Evolutionary conservation across 2,113 vertebrate species (phyloP), one percentile per base, ranked within the genome.

Genomic region (Galbula dea): DNA sequence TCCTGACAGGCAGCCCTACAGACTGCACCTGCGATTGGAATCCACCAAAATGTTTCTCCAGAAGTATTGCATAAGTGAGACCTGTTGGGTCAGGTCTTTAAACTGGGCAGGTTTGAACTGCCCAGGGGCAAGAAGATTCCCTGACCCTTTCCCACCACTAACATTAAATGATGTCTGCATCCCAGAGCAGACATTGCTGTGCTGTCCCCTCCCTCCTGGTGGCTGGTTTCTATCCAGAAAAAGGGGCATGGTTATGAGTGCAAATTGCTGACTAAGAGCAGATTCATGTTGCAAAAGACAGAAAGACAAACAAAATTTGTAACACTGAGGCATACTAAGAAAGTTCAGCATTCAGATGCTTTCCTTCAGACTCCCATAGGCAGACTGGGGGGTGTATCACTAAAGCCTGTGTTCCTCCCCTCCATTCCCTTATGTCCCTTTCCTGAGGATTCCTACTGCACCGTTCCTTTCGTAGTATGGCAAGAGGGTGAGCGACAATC

Each of bases 381-480:
- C 3, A 3, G 43, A 32, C 45, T 65, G 16, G 12, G 29, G 9
- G 11, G 3, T 45, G n/a, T 37, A 76, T 87, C 71, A 87, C 78
- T 79, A 57, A 46, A 79, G 49, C 22, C 39, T 2, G 1, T 4
- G 7, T 73, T 82, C 67, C 79, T 77, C 41, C n/a, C 59, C 41
- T 83, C 61, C 9, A 2, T 79, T 94, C 52, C 81, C 39, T 80
- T 91, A 89, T 91, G 75, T 89, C 82, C 75, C 37, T 83, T 88
- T 68, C 72, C 32, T 2, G 19, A 74, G 75, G 78, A 71, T 63
- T 67, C 81, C 68, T 58, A 4, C 52, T 52, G 26, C 0, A 0
- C 0, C 0, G 20, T 39, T 77, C 80, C 69, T 82, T 92, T 78
- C n/a, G 3, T 52, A 46, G 20, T 27, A 18, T 0, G 34, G 74